Base-by-base conservation (phyloP, 2,113 vertebrate genomes). In the Dasyurus viverrinus region DNA sequence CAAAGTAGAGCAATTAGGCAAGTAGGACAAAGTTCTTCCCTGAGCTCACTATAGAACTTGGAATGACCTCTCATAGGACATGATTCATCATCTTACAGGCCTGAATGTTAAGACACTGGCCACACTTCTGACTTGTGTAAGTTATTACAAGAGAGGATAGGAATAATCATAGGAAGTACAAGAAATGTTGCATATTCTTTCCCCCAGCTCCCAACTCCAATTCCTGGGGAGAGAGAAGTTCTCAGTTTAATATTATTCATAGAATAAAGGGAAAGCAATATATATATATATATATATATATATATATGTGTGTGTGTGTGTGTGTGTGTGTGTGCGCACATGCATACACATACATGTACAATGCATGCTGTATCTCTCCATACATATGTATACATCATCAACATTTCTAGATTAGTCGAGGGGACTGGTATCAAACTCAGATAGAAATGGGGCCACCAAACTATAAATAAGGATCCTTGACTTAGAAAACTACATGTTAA, bases 81-180 rank as follows among this genome's bases (percentile, higher is more conserved):
- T 94, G 95, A 92, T 36, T 95, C 97, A 84, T 7, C 6, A 42
- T 24, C 93, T 91, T 53, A 12, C 90, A 53, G 90, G 36, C 54
- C 3, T 19, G 36, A 53, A 55, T 36, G 9, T 10, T 1, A 60
- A 94, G 52, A 68, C 91, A 50, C 27, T 25, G 30, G 90, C 46
- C 89, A 27, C 0, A 0, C 8, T 48, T 95, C 60, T 92, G 2
- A 47, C 47, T 90, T 92, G 93, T 93, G 76, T 91, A 90, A 96
- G 52, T 94, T 48, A 53, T 68, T 89, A 55, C 90, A 22, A 25
- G 92, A 93, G 93, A 90, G 94, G 89, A n/a, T 76, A 92, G 92
- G 95, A 95, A 93, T 93, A 46, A 42, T 91, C 91, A 92, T 89
- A 95, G 89, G 90, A 96, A 94, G 92, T 50, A 92, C 54, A 94